Percentiles rank a stretch among this genome's conserved stretches.
Evolutionary conservation across 2,113 vertebrate genomes (phyloP).

Genomic region (Clupea harengus): DNA sequence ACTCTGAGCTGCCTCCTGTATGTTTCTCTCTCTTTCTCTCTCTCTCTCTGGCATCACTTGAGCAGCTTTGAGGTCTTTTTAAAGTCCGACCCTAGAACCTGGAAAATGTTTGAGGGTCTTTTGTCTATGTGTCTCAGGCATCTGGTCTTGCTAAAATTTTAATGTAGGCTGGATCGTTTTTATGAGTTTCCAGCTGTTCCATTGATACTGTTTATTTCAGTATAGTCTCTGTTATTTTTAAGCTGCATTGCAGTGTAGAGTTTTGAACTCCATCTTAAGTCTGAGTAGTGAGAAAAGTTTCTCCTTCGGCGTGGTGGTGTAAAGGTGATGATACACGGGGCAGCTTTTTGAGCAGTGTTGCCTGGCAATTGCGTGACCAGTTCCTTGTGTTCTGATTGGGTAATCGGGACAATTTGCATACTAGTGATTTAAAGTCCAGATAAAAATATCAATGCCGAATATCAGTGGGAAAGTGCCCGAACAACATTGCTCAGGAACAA

Average conservation of each 20-base stretch:
- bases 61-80: not conserved
- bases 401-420: no score
- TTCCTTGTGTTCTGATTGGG: no score
- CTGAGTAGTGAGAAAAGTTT: not conserved
- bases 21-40: not conserved
- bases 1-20: not conserved
- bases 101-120: slow-evolving; percentile 22
- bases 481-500: no score
- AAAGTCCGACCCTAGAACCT: slow-evolving; percentile 11
- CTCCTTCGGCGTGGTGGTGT: not conserved
- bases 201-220: not conserved
- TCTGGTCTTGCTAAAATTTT: not conserved
- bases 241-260: not conserved
- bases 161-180: not conserved
- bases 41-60: slow-evolving; percentile 44
- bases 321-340: not conserved
- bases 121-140: not conserved
- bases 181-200: not conserved
- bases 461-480: no score
- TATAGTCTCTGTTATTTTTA: not conserved
- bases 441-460: no score
- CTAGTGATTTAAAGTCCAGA: no score
- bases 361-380: no score
- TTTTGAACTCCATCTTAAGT: not conserved
- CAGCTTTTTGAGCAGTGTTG: no score